Conservation (phyloP, 1,140 invertebrate species). For the Drosophila paulistorum region DNA sequence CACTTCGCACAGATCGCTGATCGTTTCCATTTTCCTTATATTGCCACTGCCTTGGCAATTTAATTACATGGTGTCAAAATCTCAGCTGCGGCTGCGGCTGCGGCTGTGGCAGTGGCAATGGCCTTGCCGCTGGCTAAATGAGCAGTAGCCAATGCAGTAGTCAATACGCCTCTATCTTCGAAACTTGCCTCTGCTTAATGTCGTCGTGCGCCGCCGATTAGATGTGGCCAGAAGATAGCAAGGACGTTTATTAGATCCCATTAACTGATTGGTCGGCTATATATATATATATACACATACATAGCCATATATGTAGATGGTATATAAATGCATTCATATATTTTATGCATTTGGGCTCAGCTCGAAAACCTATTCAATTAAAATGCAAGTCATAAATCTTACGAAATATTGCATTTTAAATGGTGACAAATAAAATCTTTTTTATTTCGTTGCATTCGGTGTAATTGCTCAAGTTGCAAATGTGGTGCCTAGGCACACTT, state of each 20-base stretch:
- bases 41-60: constrained; percentile 43
- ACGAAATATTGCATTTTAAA: constrained; percentile 74
- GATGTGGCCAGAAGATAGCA: constrained; percentile 70
- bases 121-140: constrained; percentile 51
- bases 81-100: constrained; percentile 1
- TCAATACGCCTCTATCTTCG: constrained; percentile 18
- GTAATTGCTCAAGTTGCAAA: background rate
- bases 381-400: constrained; percentile 73
- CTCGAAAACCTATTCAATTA: constrained; percentile 71
- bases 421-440: constrained; percentile 46
- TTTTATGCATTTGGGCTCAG: constrained; percentile 31
- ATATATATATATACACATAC: background rate
- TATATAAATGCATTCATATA: constrained; percentile 23
- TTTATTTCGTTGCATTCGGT: constrained; percentile 17
- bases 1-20: background rate
- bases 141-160: constrained; percentile 24
- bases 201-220: constrained; percentile 66
- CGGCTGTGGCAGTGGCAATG: constrained; percentile 40
- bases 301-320: too few relatives aligned
- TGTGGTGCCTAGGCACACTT: constrained; percentile 24
- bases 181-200: constrained; percentile 10
- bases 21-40: constrained; percentile 5
- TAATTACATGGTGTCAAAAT: constrained; percentile 58
- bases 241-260: constrained; percentile 77
- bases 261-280: constrained; percentile 65